Evolutionary conservation across 2,113 vertebrate species (phyloP).

Genomic region (Vombatus ursinus): DNA sequence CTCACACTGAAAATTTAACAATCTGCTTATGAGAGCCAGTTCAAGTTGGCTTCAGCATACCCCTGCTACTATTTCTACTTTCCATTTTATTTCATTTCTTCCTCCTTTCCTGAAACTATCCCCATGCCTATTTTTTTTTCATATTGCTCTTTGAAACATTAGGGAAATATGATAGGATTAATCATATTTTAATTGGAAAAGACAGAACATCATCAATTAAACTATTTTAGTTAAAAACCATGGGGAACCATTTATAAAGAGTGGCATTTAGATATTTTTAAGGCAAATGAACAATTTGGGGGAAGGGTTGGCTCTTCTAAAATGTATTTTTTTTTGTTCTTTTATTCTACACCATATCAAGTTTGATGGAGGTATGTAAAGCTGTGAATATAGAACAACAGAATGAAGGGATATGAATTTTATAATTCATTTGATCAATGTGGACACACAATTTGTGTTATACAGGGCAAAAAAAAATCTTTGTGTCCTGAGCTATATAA

Average conservation of each 20-base stretch:
- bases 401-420: too few relatives aligned
- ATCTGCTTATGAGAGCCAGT: not conserved
- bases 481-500: too few relatives aligned
- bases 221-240: not conserved
- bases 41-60: not conserved
- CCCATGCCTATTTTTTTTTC: not conserved
- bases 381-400: too few relatives aligned
- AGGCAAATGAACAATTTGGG: not conserved
- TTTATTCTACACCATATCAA: not conserved
- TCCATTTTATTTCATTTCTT: not conserved
- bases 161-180: not conserved
- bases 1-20: not conserved
- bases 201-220: not conserved
- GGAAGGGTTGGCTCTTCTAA: not conserved
- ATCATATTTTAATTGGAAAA: not conserved
- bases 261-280: not conserved
- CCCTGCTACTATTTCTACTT: not conserved
- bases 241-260: not conserved
- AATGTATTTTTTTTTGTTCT: not conserved
- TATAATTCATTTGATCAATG: too few relatives aligned
- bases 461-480: too few relatives aligned
- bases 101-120: not conserved
- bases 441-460: too few relatives aligned
- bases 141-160: not conserved
- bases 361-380: not conserved